These are phyloP conservation scores for Ctenodactylus gundi DNA, from an alignment of 2,113 vertebrate species.

Conservation along the genomic window DNA sequence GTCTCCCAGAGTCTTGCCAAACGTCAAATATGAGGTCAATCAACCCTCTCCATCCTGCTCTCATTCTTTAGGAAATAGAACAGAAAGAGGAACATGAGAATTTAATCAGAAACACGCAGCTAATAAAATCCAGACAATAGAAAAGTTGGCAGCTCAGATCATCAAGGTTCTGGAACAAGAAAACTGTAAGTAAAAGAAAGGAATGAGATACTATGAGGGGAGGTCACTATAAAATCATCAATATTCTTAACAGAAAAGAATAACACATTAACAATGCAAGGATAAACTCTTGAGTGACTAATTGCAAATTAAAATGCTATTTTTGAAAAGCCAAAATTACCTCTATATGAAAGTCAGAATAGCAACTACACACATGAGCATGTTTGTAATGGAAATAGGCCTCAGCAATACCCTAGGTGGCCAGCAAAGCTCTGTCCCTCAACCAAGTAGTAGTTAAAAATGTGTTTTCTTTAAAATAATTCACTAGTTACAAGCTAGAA, in stretches of 20 bases:
- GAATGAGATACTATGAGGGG: not conserved
- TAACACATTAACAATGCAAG: not conserved
- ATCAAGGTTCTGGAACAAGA: not conserved
- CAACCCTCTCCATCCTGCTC: not conserved
- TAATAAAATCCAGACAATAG: not conserved
- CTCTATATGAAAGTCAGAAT: not conserved
- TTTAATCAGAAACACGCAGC: not conserved
- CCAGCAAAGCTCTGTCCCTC: not conserved
- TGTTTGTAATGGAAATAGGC: not conserved
- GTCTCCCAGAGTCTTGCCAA: not conserved
- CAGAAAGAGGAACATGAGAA: not conserved
- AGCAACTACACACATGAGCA: not conserved
- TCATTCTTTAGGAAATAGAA: conserved; percentile 1
- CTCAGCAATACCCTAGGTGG: not conserved
- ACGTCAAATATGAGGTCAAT: not conserved
- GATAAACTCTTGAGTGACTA: not conserved
- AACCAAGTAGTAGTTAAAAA: not conserved
- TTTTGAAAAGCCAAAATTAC: not conserved
- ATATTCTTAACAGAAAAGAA: not conserved
- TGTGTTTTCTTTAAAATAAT: not conserved
- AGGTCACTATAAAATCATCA: not conserved
- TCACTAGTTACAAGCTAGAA: not conserved
- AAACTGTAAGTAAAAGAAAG: not conserved
- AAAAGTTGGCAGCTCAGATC: not conserved
- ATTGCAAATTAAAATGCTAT: not conserved